These are phyloP conservation scores for Aleiodes testaceus DNA, from an alignment of 2,888 invertebrate species.

Conservation along the genomic window DNA sequence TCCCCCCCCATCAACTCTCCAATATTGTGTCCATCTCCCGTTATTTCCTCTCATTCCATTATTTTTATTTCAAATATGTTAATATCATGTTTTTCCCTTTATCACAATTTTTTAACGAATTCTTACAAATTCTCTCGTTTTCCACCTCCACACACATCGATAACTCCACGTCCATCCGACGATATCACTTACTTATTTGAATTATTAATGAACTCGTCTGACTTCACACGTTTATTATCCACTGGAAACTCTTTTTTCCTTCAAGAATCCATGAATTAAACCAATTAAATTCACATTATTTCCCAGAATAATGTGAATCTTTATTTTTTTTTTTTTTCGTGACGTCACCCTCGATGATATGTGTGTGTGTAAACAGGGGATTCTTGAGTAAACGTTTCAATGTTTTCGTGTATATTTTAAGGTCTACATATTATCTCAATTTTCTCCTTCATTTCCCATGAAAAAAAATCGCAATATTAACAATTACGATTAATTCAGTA, in stretches of 20 bases:
- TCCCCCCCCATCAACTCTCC: constrained; percentile 30
- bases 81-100: constrained; percentile 48
- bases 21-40: constrained; percentile 11
- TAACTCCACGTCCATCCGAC: constrained; percentile 21
- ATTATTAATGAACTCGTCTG: constrained; percentile 3
- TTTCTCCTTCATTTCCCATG: too few relatives aligned
- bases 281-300: too few relatives aligned
- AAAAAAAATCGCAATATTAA: too few relatives aligned
- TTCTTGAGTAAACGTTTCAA: constrained; percentile 67
- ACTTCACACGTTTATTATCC: neutral
- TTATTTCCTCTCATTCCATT: neutral
- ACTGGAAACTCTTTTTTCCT: neutral
- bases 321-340: too few relatives aligned
- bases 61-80: constrained; percentile 42
- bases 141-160: constrained; percentile 12
- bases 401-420: neutral
- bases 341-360: constrained; percentile 50
- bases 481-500: too few relatives aligned
- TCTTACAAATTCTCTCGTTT: constrained; percentile 26
- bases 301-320: too few relatives aligned
- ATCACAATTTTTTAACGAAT: neutral
- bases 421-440: neutral
- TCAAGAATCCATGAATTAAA: neutral
- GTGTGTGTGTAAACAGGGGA: constrained; percentile 68
- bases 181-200: constrained; percentile 20